phyloP scores from a whole-genome alignment of 2,797 vertebrate species.

The Aphelocoma californica region DNA sequence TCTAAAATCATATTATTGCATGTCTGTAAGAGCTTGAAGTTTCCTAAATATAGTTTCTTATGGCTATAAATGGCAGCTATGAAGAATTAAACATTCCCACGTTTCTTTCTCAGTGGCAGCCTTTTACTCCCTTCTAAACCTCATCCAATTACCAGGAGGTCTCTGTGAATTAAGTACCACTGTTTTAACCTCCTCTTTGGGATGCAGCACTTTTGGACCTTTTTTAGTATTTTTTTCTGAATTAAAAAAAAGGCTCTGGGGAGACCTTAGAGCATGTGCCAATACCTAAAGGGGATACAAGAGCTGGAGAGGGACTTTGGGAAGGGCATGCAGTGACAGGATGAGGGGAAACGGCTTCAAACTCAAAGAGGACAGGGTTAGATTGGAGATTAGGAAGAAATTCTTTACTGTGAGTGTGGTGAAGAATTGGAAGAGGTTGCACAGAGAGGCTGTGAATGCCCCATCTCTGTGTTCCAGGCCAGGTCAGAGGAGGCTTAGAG shows the following conservation, averaged over 20 bases:
- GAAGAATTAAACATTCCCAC: neutral
- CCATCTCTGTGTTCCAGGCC: too few relatives aligned
- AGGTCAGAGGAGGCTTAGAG: neutral
- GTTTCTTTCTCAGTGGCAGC: neutral
- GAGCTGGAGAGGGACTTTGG: neutral
- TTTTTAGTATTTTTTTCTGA: neutral
- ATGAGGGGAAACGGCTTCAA: neutral
- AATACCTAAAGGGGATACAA: neutral
- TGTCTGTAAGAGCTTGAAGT: neutral
- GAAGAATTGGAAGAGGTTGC: neutral
- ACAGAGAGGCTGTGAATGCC: neutral
- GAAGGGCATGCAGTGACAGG: neutral
- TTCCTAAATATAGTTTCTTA: neutral
- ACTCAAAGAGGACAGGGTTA: neutral
- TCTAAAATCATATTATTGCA: neutral
- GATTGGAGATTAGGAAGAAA: neutral
- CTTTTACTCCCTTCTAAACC: neutral
- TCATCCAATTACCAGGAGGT: neutral
- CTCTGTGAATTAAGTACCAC: neutral
- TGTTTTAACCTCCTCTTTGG: neutral
- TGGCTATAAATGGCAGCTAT: neutral
- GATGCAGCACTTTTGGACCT: neutral
- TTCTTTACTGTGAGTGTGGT: neutral
- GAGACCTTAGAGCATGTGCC: fast-evolving
- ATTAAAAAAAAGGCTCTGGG: neutral